Evolutionary conservation across 1,140 invertebrate species (phyloP), one percentile per base, ranked within the genome.

Genomic region (Vanessa atalanta): DNA sequence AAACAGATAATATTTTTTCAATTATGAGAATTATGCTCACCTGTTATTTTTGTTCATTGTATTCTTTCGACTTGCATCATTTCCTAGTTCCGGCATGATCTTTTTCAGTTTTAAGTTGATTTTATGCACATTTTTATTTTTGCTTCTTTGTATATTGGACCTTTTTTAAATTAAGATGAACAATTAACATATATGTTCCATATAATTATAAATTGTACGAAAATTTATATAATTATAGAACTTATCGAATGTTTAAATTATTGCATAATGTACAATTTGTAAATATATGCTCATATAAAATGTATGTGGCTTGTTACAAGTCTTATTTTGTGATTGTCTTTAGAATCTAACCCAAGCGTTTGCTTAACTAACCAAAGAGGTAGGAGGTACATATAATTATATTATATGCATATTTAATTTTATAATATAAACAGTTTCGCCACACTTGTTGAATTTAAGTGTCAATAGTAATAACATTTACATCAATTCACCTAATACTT

Each of bases 131-230:
- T 75, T 71, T 43, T 80, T 81, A 72, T 73, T 83, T 81, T 75
- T 26, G 70, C 69, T 74, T 76, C 57, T 81, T 85, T 88, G 88
- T 90, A 90, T 88, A 87, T 90, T 88, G 88, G 88, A 90, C 85
- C 88, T 90, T 88, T 82, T 68, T 63, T 48, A 26, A 37, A 37
- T 37, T 60, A 60, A 31, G 23, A 1, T 15, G 26, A 8, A n/a
- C n/a, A 37, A 12, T 26, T 37, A 37, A 61, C 57, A 61, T 51
- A 51, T 12, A 12, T 31, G 5, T 31, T 61, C 14, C 53, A 57
- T 57, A 23, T 57, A 16, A 57, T 57, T 57, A 57, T 23, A 57
- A 57, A 23, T 57, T 57, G 53, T 57, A 20, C n/a, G 3, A 6
- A 55, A 1, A 9, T 43, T 43, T 3, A 43, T 9, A 11, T 43